Percentiles rank a stretch among this genome's conserved stretches.
Evolutionary conservation across 2,888 invertebrate species (phyloP).

Genomic region (Andrena bicolor): DNA sequence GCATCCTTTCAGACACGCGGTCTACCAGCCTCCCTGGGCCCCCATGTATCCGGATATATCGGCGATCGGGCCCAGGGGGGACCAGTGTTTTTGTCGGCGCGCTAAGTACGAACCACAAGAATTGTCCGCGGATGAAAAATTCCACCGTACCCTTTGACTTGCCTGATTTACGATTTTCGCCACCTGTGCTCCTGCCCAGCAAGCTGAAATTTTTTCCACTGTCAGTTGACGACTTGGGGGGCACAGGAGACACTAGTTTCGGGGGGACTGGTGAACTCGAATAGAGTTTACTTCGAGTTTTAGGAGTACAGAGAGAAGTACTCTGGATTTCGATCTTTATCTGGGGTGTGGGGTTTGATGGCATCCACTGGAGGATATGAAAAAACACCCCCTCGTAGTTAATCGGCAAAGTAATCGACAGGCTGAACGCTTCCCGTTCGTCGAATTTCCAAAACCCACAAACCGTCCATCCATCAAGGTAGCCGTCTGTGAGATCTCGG

Average conservation of each 20-base stretch:
- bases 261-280: too few relatives aligned
- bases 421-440: background rate
- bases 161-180: slow-evolving; percentile 22
- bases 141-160: background rate
- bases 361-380: too few relatives aligned
- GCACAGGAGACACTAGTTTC: too few relatives aligned
- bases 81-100: slow-evolving; percentile 63
- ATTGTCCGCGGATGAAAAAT: slow-evolving; percentile 38
- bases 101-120: slow-evolving; percentile 41
- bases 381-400: background rate
- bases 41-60: slow-evolving; percentile 71
- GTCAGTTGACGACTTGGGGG: too few relatives aligned
- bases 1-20: slow-evolving; percentile 76
- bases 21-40: slow-evolving; percentile 66
- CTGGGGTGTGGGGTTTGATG: too few relatives aligned
- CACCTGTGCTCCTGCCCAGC: background rate
- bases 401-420: background rate
- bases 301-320: too few relatives aligned
- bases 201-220: background rate
- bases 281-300: too few relatives aligned
- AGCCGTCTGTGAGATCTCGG: slow-evolving; percentile 29
- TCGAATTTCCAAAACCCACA: slow-evolving; percentile 36
- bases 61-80: slow-evolving; percentile 54
- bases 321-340: too few relatives aligned
- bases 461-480: slow-evolving; percentile 11